These are phyloP conservation scores for Schizotus pectinicornis DNA, from an alignment of 2,888 invertebrate species.

Conservation along the genomic window DNA sequence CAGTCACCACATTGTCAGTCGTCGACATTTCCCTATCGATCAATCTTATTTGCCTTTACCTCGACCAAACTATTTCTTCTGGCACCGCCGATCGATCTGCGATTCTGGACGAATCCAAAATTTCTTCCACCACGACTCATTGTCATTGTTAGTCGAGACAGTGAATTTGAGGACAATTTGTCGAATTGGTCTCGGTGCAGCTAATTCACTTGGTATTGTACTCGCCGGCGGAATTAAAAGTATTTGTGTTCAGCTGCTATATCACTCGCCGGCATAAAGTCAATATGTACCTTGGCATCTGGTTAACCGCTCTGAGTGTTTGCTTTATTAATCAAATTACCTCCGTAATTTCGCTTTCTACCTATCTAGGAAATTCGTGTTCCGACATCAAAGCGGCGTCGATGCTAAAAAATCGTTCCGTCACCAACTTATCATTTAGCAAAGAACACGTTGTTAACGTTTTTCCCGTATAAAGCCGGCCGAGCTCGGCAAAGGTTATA, in stretches of 20 bases:
- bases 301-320: conserved; percentile 18
- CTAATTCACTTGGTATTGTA: no score
- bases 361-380: conserved; percentile 2
- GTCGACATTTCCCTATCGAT: conserved; percentile 40
- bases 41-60: conserved; percentile 41
- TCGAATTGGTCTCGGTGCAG: no score
- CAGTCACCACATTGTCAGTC: conserved; percentile 38
- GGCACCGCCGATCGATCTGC: conserved; percentile 2
- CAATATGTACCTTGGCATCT: conserved; percentile 21
- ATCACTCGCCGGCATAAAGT: conserved; percentile 23
- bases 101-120: background rate
- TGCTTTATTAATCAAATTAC: conserved; percentile 26
- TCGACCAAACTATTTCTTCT: conserved; percentile 4
- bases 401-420: background rate
- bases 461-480: background rate
- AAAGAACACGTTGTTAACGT: background rate
- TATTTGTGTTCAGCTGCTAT: conserved; percentile 13
- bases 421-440: background rate
- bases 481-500: conserved; percentile 2
- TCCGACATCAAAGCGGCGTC: background rate
- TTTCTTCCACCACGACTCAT: no score
- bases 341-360: background rate
- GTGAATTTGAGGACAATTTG: no score
- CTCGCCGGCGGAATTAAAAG: background rate
- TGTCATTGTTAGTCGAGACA: no score